Percentiles rank a stretch among this genome's conserved stretches.
These are phyloP conservation scores for Tricholauxania praeusta DNA, from an alignment of 2,888 invertebrate genomes.

Conservation along the genomic window DNA sequence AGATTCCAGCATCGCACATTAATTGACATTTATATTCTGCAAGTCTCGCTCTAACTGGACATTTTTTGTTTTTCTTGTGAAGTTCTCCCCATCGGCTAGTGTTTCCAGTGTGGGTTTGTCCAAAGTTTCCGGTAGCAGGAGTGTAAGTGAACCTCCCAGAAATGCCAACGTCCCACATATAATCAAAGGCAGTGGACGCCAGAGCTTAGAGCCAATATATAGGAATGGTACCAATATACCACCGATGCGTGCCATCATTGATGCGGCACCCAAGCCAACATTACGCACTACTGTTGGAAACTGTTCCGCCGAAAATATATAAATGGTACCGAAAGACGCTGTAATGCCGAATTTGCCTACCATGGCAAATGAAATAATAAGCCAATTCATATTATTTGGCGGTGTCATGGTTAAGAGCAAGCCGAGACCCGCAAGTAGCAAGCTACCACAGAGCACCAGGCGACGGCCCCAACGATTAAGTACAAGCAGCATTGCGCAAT, in stretches of 20 bases:
- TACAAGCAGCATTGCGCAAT: constrained; percentile 74
- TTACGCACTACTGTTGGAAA: constrained; percentile 85
- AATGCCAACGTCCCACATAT: constrained; percentile 80
- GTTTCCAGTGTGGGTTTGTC: constrained; percentile 83
- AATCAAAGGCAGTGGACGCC: constrained; percentile 77
- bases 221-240: constrained; percentile 78
- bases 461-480: constrained; percentile 80
- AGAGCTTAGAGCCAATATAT: constrained; percentile 73
- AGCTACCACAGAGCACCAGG: constrained; percentile 76
- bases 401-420: constrained; percentile 73
- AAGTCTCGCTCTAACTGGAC: not conserved
- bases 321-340: constrained; percentile 79
- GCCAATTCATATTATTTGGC: constrained; percentile 70
- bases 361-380: constrained; percentile 75
- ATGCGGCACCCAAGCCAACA: constrained; percentile 87
- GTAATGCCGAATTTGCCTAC: constrained; percentile 80
- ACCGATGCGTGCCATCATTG: constrained; percentile 88
- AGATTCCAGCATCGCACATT: too few species aligned
- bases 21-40: constrained; percentile 1
- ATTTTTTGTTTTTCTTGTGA: constrained; percentile 49
- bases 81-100: constrained; percentile 81
- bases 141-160: constrained; percentile 77
- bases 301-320: constrained; percentile 80
- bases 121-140: constrained; percentile 83
- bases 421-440: constrained; percentile 74